These are phyloP conservation scores for Hemistola chrysoprasaria DNA, from an alignment of 2,888 invertebrate species.

Conservation along the genomic window DNA sequence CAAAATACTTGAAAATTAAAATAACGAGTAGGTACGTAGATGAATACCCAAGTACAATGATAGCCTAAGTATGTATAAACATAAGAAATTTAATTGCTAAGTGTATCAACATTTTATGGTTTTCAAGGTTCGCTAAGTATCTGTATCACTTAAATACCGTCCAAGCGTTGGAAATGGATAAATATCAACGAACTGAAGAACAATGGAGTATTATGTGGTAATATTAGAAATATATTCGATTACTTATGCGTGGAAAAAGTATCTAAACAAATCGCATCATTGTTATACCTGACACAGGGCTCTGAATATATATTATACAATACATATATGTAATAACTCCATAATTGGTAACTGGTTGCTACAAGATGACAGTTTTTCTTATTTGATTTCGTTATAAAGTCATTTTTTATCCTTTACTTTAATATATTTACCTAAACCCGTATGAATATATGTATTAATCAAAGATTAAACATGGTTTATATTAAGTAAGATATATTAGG, in stretches of 20 bases:
- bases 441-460: no score
- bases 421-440: no score
- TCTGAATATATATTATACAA: constrained; percentile 53
- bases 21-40: no score
- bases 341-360: constrained; percentile 36
- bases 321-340: constrained; percentile 40
- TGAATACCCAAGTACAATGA: no score
- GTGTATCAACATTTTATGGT: constrained; percentile 57
- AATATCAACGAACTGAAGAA: constrained; percentile 76
- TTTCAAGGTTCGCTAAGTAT: constrained; percentile 67
- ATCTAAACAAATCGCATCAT: constrained; percentile 79
- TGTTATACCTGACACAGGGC: constrained; percentile 65
- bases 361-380: constrained; percentile 26
- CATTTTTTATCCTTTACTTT: constrained; percentile 18
- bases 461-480: no score
- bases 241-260: constrained; percentile 75
- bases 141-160: constrained; percentile 69
- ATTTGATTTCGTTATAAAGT: constrained; percentile 23
- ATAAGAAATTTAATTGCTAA: constrained; percentile 54
- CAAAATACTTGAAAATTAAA: no score
- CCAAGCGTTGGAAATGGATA: constrained; percentile 72
- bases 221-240: constrained; percentile 80
- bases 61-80: no score
- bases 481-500: no score
- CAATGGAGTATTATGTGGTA: constrained; percentile 82